Base-by-base conservation (phyloP, 2,888 invertebrate species). In the Yponomeuta malinellus region DNA sequence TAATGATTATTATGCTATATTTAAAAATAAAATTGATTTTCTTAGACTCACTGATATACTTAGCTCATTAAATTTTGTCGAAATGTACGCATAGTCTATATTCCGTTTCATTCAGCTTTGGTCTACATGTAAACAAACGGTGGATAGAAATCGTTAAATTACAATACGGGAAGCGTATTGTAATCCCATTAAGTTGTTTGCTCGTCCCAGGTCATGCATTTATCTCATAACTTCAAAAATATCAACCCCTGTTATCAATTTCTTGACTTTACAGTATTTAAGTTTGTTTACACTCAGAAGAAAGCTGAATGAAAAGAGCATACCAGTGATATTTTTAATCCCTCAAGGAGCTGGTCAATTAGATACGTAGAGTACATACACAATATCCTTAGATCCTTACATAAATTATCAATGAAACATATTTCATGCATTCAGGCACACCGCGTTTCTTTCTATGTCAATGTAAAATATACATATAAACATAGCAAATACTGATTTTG, bases 401-500 rank as follows among this genome's bases (percentile, higher is more conserved):
- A 31, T 65, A 65, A 12, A 5, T 65, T 65, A 31, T 33, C 65
- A 59, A 59, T 65, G 29, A 31, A 23, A 64, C 33, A 33, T 29
- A 2, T 65, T 65, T 33, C 65, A 65, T 31, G n/a, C 31, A 65
- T 65, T 31, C 33, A 65, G 65, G 65, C 65, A 29, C 65, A 65
- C 8, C 4, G 65, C 12, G 65, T 31, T 29, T 33, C 29, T 12
- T 31, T 29, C 31, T 33, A 65, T 33, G 29, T 9, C 63, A 63
- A 63, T 23, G 3, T 63, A 29, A 33, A 63, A 6, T 43, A 43
- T 59, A 59, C 5, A 59, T 59, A 59, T 15, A 59, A 59, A 59
- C 52, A 59, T 59, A 59, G 52, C 52, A 65, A 65, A 15, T 68
- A 68, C 37, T 68, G 68, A n/a, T 68, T 48, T 68, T 1, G 10